Conservation (phyloP, 2,797 vertebrate genomes). For the Macropus fuliginosus region DNA sequence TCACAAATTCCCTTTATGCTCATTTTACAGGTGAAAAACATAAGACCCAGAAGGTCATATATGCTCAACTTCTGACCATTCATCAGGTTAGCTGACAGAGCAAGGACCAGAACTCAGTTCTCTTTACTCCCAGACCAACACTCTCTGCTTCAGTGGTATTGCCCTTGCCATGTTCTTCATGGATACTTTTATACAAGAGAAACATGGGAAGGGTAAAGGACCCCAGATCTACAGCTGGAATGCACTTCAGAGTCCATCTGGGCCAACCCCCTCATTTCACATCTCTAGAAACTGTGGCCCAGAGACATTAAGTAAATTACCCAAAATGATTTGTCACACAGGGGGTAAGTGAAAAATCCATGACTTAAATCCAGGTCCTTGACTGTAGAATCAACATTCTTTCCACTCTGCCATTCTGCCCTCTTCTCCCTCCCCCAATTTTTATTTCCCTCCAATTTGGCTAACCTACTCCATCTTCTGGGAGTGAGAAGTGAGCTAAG, state of each 20-base stretch:
- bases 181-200: not conserved
- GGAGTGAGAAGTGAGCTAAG: not conserved
- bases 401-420: not conserved
- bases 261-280: not conserved
- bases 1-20: not conserved
- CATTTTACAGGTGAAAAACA: not conserved
- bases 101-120: not conserved
- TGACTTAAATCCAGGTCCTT: slow-evolving; percentile 3
- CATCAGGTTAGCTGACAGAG: not conserved
- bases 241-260: not conserved
- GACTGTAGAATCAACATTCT: slow-evolving; percentile 8
- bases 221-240: not conserved
- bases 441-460: not conserved
- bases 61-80: not conserved
- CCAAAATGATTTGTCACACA: not conserved
- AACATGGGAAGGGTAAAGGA: not conserved
- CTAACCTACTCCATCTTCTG: not conserved
- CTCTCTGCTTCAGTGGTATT: not conserved
- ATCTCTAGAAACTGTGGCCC: slow-evolving; percentile 2
- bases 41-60: not conserved
- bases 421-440: not conserved
- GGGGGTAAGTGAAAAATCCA: not conserved
- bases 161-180: not conserved
- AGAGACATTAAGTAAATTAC: not conserved
- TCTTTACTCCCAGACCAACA: not conserved